Base-by-base conservation (phyloP, 2,888 invertebrate species). In the Leucania comma region DNA sequence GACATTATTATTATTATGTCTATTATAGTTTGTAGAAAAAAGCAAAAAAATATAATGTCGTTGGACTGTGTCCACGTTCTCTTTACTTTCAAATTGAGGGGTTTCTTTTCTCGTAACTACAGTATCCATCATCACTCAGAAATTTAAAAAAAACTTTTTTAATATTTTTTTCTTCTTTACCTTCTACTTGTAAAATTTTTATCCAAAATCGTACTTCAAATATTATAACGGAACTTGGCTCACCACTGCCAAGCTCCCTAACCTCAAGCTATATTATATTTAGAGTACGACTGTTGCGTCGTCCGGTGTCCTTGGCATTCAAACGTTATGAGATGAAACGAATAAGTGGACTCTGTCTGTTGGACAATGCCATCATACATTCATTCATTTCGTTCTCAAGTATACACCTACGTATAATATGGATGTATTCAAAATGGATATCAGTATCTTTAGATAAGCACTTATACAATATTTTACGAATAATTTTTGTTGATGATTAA, bases 281-380 rank as follows among this genome's bases (percentile, higher is more conserved):
- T 51, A 62, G 26, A 64, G 35, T 22, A 1, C 42, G 12, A 48
- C 12, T 17, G 24, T 22, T 17, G 32, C 42, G 32, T 38, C n/a
- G 29, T 35, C 32, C 26, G 42, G 51, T 73, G 64, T 2, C 64
- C 32, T 63, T 63, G 70, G 20, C 42, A 70, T 73, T 73, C 3
- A 26, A 63, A 46, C 62, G 51, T 60, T 61, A 24, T 51, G 38
- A 51, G 62, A 51, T 26, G 20, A 46, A 50, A 26, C 60, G 24
- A 59, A 60, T 72, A 60, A 72, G 50, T 50, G n/a, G 35, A 22
- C 4, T 29, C 22, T 17, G 3, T 51, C n/a, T 42, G 24, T n/a
- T 14, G 8, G n/a, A 6, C 2, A 26, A 24, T 20, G 20, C 42
- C 6, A 42, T 42, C 42, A 17, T 9, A 12, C 1, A 17, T 26